A percentile compares a stretch with the other conserved stretches of the same genome.
phyloP scores from a whole-genome alignment of 2,797 vertebrate species.

The Pyrrhura leucotis region DNA sequence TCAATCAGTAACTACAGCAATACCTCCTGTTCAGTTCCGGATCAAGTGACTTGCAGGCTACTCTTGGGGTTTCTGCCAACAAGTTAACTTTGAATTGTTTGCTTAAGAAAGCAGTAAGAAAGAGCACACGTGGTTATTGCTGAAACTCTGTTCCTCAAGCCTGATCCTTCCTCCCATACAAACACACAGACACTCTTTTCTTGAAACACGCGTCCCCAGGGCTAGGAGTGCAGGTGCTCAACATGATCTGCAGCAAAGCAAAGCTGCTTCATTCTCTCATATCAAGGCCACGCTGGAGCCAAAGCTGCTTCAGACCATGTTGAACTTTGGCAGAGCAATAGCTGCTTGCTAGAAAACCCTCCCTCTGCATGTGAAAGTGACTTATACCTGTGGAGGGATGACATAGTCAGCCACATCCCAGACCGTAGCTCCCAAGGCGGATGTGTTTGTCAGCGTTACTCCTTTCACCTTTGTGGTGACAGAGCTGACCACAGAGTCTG shows the following conservation, averaged over 20 bases:
- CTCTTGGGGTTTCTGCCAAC: neutral
- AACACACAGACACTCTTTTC: neutral
- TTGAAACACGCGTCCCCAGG: neutral
- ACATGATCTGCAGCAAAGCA: neutral
- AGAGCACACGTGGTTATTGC: neutral
- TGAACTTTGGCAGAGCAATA: neutral
- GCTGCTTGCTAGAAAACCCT: neutral
- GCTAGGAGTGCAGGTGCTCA: neutral
- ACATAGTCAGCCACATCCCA: slow-evolving; percentile 92
- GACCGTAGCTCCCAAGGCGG: slow-evolving; percentile 74
- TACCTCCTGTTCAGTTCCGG: neutral
- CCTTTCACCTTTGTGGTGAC: slow-evolving; percentile 90
- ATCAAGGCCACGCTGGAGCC: neutral
- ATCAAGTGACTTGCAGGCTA: neutral
- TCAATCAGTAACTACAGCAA: slow-evolving; percentile 20
- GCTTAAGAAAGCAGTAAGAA: neutral
- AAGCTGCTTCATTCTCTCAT: neutral
- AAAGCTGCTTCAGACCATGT: neutral
- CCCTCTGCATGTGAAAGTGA: neutral
- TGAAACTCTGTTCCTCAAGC: neutral
- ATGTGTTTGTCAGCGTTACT: slow-evolving; percentile 80
- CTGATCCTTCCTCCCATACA: neutral
- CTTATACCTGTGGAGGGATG: slow-evolving; percentile 85
- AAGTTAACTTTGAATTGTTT: neutral
- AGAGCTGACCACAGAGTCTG: slow-evolving; percentile 84